phyloP scores from a whole-genome alignment of 2,888 invertebrate genomes.

The Endotricha flammealis region DNA sequence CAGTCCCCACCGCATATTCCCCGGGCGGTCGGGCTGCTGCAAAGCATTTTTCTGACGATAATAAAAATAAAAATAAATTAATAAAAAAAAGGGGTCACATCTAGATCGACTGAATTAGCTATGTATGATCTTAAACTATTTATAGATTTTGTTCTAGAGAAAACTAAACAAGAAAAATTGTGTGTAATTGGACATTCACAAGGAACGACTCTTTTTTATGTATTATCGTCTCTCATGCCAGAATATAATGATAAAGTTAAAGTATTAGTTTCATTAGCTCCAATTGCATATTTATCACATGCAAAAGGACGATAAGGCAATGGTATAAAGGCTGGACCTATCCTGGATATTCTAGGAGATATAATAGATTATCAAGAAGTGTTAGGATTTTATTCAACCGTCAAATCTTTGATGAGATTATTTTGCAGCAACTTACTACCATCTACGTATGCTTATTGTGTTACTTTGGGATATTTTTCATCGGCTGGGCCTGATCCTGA shows the following conservation, averaged over 20 bases:
- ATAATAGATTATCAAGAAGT: slow-evolving; percentile 1
- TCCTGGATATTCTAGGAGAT: not conserved
- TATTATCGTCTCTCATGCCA: slow-evolving; percentile 57
- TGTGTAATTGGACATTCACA: slow-evolving; percentile 82
- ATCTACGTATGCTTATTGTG: not conserved
- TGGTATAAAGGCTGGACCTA: not conserved
- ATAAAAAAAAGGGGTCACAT: too few relatives aligned
- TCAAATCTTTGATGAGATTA: slow-evolving; percentile 4
- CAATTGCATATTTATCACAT: slow-evolving; percentile 47
- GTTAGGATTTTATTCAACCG: slow-evolving; percentile 7
- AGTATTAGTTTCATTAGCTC: slow-evolving; percentile 64
- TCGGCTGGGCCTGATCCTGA: slow-evolving; percentile 19
- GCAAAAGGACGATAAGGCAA: not conserved
- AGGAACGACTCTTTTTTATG: slow-evolving; percentile 75
- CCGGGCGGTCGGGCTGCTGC: too few relatives aligned
- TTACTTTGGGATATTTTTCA: not conserved
- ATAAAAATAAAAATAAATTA: too few relatives aligned
- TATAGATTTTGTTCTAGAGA: slow-evolving; percentile 3
- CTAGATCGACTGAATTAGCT: not conserved
- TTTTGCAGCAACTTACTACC: not conserved
- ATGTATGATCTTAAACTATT: not conserved
- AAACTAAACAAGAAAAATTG: slow-evolving; percentile 66
- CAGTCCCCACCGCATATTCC: too few relatives aligned
- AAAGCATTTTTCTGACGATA: too few relatives aligned
- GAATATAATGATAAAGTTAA: slow-evolving; percentile 72